Evolutionary conservation across 2,797 vertebrate species (phyloP).

Genomic region (Cryptoprocta ferox): DNA sequence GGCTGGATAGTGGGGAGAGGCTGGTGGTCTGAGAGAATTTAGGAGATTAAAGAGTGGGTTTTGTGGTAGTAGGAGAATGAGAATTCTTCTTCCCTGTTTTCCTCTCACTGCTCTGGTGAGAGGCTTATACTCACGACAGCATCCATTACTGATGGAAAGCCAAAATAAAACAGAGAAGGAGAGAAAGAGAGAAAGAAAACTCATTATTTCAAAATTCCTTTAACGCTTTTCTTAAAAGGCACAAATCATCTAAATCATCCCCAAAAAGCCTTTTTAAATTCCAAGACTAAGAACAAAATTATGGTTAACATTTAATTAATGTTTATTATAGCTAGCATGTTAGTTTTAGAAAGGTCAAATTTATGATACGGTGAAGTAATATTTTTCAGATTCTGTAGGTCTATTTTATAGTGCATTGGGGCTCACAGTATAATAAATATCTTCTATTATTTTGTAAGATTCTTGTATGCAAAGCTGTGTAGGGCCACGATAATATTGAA

Average conservation of each 20-base stretch:
- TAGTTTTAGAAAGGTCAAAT: conserved; percentile 75
- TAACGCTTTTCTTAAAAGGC: conserved; percentile 41
- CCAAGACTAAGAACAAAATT: conserved; percentile 70
- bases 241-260: conserved; percentile 51
- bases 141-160: not conserved
- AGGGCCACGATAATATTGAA: conserved; percentile 17
- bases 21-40: not conserved
- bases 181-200: not conserved
- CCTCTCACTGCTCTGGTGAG: not conserved
- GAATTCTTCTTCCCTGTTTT: not conserved
- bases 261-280: conserved; percentile 63
- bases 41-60: not conserved
- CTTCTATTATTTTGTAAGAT: conserved; percentile 67
- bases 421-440: conserved; percentile 69
- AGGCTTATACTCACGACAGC: not conserved
- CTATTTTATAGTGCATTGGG: conserved; percentile 62
- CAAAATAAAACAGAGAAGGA: conserved; percentile 23
- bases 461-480: conserved; percentile 44
- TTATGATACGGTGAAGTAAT: conserved; percentile 71
- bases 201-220: conserved; percentile 49
- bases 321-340: conserved; percentile 68
- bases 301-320: conserved; percentile 79
- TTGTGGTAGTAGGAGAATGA: not conserved
- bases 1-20: not conserved
- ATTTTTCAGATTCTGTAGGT: conserved; percentile 66